Evolutionary conservation across 2,113 vertebrate species (phyloP), one percentile per base, ranked within the genome.

Genomic region (Chrysemys picta): DNA sequence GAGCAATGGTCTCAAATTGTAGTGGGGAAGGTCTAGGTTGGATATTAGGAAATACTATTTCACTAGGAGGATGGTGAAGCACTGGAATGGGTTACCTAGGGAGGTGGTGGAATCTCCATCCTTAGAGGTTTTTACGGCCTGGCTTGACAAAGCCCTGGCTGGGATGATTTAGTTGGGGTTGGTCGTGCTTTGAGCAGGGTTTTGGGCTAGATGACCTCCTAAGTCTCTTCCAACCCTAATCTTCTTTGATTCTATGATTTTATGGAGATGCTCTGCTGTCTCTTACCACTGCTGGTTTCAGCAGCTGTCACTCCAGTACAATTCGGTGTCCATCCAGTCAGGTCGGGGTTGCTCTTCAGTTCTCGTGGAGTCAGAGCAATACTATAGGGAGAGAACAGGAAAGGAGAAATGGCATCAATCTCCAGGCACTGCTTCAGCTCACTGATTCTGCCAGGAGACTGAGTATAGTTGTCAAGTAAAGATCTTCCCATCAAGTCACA

Each of bases 251-350:
- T 54, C 53, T 54, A 16, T 54, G 53, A 54, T 54, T 94, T 89
- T 85, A 76, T 88, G 16, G 65, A 19, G 13, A 6, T 80, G 0
- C 49, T 93, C 38, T 84, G 6, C 14, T 75, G 80, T 17, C 62
- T 93, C 10, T 84, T 45, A 8, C 5, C 50, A 54, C 82, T 93
- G 75, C 56, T 87, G 78, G 13, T 29, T n/a, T n/a, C 47, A 88
- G 3, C 6, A 11, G 17, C 5, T 50, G 31, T 4, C 5, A 82
- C 31, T 52, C 31, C 87, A 82, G 85, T 75, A 76, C 83, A 89
- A 76, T 3, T 19, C 59, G 85, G 19, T 80, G 22, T 56, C 0
- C 0, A 16, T 88, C 31, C 42, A 1, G 0, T 65, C 42, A 82
- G 56, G 50, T 35, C 7, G 4, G 14, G 42, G 3, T 21, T 57